Evolutionary conservation across 2,888 invertebrate species (phyloP).

Genomic region (Amaurobius ferox): DNA sequence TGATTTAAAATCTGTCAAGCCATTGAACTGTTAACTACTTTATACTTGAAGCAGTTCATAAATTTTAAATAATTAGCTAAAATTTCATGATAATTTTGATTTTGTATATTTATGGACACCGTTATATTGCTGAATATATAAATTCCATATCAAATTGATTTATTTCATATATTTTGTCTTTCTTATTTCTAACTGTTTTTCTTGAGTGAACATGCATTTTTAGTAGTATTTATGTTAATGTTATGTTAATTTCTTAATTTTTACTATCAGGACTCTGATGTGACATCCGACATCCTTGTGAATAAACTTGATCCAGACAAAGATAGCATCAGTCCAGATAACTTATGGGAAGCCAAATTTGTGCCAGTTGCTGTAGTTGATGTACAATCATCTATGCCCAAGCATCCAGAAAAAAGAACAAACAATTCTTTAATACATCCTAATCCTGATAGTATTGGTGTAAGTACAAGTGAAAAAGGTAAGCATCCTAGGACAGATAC

Average conservation of each 20-base stretch:
- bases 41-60: too few species aligned
- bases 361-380: not conserved
- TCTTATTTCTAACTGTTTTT: too few species aligned
- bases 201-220: too few species aligned
- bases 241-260: not conserved
- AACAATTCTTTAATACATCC: constrained; percentile 2
- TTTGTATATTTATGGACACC: too few species aligned
- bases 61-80: too few species aligned
- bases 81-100: too few species aligned
- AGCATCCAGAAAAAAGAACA: constrained; percentile 19
- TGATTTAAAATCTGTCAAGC: too few species aligned
- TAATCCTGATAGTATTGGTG: not conserved
- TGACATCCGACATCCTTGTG: constrained; percentile 38
- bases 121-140: too few species aligned
- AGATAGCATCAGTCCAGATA: constrained; percentile 12
- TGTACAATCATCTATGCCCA: constrained; percentile 8
- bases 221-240: too few species aligned
- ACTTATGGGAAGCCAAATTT: constrained; percentile 17
- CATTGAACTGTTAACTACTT: too few species aligned
- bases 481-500: constrained; percentile 25
- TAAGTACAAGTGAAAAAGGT: constrained; percentile 23
- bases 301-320: constrained; percentile 38
- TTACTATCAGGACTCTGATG: constrained; percentile 58
- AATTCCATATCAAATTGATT: too few species aligned
- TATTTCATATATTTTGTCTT: too few species aligned